Conservation (phyloP, 2,797 vertebrate genomes). For the Acanthiza pusilla region DNA sequence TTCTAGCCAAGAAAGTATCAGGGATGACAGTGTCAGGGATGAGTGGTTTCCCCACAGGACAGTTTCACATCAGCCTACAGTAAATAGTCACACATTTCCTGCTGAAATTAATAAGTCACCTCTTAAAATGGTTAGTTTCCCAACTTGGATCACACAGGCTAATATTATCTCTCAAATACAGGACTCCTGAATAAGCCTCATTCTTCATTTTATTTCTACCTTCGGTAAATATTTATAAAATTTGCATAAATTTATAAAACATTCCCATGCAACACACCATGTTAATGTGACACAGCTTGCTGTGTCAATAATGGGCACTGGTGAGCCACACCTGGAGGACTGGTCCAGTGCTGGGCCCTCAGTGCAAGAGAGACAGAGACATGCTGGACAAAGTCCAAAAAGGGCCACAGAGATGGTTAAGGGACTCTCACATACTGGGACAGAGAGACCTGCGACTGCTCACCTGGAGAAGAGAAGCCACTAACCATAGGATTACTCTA, state of each 20-base stretch:
- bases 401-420: too few relatives aligned
- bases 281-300: not conserved
- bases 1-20: not conserved
- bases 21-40: not conserved
- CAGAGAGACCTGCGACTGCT: too few relatives aligned
- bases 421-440: too few relatives aligned
- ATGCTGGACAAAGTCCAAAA: too few relatives aligned
- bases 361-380: too few relatives aligned
- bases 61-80: not conserved
- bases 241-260: not conserved
- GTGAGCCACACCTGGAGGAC: too few relatives aligned
- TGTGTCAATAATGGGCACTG: not conserved
- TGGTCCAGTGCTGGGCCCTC: too few relatives aligned
- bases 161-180: not conserved
- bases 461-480: too few relatives aligned
- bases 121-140: not conserved
- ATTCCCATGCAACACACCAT: not conserved
- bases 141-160: not conserved
- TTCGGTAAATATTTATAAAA: not conserved
- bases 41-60: not conserved
- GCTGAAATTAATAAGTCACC: not conserved
- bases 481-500: too few relatives aligned
- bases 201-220: not conserved
- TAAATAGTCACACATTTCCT: not conserved
- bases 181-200: not conserved